phyloP scores from a whole-genome alignment of 2,113 vertebrate species.

The Lophotis ruficrista region DNA sequence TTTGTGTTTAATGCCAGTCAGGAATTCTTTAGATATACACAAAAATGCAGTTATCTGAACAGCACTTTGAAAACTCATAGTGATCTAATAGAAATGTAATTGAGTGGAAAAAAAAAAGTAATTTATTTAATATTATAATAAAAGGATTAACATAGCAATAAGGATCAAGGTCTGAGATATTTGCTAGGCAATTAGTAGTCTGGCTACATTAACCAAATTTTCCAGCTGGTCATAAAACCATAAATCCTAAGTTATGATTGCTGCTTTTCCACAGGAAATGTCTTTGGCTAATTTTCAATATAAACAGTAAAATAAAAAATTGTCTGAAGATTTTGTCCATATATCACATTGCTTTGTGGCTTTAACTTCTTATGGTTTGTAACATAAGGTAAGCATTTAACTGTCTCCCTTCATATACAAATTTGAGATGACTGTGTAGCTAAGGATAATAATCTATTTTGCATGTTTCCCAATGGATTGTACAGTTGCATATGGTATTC shows the following conservation, averaged over 20 bases:
- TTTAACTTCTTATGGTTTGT: neutral
- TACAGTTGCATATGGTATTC: neutral
- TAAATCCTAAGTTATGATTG: neutral
- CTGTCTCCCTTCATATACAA: neutral
- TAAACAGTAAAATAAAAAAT: neutral
- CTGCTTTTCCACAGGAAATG: neutral
- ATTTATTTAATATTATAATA: neutral
- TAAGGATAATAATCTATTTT: neutral
- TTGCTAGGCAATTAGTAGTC: neutral
- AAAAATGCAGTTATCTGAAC: neutral
- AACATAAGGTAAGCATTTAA: neutral
- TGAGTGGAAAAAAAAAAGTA: neutral
- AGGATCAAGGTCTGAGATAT: neutral
- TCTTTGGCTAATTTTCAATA: neutral
- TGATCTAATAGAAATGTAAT: neutral
- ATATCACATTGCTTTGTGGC: neutral
- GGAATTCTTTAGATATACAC: neutral
- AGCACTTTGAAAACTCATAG: neutral
- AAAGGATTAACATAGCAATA: slow-evolving; percentile 12
- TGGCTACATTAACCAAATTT: neutral
- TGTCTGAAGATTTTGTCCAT: neutral
- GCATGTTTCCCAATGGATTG: neutral
- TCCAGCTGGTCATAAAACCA: neutral
- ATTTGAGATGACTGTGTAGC: neutral
- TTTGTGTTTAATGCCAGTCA: neutral